A percentile compares a stretch with the other conserved stretches of the same genome.
phyloP scores from a whole-genome alignment of 2,888 invertebrate species.

The Orchesella flavescens region DNA sequence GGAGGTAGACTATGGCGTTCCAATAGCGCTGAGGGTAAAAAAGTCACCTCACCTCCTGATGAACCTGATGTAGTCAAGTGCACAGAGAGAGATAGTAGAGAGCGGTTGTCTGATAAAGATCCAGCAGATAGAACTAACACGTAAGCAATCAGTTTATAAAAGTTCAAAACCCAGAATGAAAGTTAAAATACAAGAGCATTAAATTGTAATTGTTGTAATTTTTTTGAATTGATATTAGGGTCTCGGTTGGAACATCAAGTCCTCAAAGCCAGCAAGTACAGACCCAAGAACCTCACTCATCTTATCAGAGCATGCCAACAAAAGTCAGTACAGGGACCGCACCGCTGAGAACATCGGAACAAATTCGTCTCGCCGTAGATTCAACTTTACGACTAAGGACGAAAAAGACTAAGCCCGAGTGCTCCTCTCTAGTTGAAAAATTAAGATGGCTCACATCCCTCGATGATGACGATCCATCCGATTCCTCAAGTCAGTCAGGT shows the following conservation, averaged over 20 bases:
- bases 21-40: conserved; percentile 71
- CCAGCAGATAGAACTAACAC: conserved; percentile 39
- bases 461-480: conserved; percentile 80
- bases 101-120: conserved; percentile 67
- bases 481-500: conserved; percentile 68
- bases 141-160: conserved; percentile 26
- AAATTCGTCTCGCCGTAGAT: conserved; percentile 78
- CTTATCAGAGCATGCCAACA: conserved; percentile 52
- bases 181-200: neutral
- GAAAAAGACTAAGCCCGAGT: conserved; percentile 76
- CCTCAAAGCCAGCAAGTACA: conserved; percentile 63
- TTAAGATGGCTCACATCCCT: conserved; percentile 90
- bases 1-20: conserved; percentile 83
- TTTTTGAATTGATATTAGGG: conserved; percentile 32
- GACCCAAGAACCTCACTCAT: conserved; percentile 53
- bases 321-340: conserved; percentile 72
- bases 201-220: neutral
- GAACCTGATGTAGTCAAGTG: conserved; percentile 72
- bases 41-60: conserved; percentile 70
- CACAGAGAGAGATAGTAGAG: conserved; percentile 71
- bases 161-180: neutral
- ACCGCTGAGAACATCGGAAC: conserved; percentile 71
- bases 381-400: conserved; percentile 77
- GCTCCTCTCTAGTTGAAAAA: conserved; percentile 85
- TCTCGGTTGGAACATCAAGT: conserved; percentile 40